Evolutionary conservation across 2,797 vertebrate species (phyloP).

Genomic region (Gallinago solitaria): DNA sequence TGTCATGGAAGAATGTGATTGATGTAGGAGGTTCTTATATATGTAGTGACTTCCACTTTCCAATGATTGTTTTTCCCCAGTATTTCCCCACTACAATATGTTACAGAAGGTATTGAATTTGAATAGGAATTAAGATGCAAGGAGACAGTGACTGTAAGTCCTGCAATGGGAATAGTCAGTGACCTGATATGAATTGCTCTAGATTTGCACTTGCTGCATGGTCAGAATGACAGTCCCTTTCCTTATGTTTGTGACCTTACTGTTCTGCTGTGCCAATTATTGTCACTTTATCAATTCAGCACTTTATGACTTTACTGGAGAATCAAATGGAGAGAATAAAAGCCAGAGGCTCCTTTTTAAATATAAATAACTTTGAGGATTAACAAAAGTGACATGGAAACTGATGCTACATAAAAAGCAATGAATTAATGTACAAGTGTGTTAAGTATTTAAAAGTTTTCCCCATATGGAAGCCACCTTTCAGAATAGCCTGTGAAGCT

Average conservation of each 20-base stretch:
- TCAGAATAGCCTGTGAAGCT: not conserved
- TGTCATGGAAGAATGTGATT: not conserved
- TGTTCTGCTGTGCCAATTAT: not conserved
- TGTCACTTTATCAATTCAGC: conserved; percentile 30
- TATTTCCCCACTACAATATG: not conserved
- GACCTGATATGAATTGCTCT: not conserved
- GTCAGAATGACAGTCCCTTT: not conserved
- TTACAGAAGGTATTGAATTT: not conserved
- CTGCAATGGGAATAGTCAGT: not conserved
- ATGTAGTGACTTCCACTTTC: not conserved
- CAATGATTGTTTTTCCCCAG: not conserved
- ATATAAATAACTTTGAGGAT: not conserved
- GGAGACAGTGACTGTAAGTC: not conserved
- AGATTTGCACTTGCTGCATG: not conserved
- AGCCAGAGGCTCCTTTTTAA: conserved; percentile 35
- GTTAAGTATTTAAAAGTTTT: conserved; percentile 6
- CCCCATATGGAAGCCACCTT: not conserved
- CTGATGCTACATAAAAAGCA: not conserved
- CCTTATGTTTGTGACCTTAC: not conserved
- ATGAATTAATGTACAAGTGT: not conserved
- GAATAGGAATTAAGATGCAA: not conserved
- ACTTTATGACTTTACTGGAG: conserved; percentile 19
- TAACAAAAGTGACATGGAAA: not conserved
- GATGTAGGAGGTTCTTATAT: not conserved
- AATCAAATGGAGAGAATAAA: conserved; percentile 31